Conservation (phyloP, 2,888 invertebrate species). For the Conistra vaccinii region DNA sequence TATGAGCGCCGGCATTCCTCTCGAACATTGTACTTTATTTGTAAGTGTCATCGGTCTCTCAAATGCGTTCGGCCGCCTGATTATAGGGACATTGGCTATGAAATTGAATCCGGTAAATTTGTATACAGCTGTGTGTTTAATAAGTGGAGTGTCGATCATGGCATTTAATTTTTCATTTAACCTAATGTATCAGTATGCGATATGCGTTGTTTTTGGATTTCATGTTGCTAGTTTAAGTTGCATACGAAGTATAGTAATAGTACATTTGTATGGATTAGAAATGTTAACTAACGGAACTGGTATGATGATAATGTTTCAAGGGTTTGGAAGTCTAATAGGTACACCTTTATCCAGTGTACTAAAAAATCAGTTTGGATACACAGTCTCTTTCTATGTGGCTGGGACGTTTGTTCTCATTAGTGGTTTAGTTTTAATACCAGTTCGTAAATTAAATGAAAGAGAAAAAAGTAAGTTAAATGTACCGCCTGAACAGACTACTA, state of each 20-base stretch:
- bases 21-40: slow-evolving; percentile 78
- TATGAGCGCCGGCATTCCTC: slow-evolving; percentile 75
- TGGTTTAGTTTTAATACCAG: slow-evolving; percentile 76
- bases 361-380: slow-evolving; percentile 77
- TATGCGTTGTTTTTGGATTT: slow-evolving; percentile 81
- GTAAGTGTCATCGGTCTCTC: slow-evolving; percentile 82
- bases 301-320: slow-evolving; percentile 83
- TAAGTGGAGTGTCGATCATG: slow-evolving; percentile 77
- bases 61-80: slow-evolving; percentile 80
- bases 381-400: slow-evolving; percentile 79
- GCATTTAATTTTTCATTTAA: slow-evolving; percentile 78
- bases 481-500: not conserved
- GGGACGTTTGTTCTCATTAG: slow-evolving; percentile 79
- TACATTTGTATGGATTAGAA: slow-evolving; percentile 84
- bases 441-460: slow-evolving; percentile 65
- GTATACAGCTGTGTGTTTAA: slow-evolving; percentile 67
- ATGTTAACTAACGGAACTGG: slow-evolving; percentile 86
- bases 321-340: slow-evolving; percentile 82
- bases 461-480: slow-evolving; percentile 51
- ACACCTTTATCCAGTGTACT: slow-evolving; percentile 82
- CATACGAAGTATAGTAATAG: slow-evolving; percentile 81
- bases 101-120: slow-evolving; percentile 79
- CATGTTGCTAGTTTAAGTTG: slow-evolving; percentile 77
- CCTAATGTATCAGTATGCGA: slow-evolving; percentile 81
- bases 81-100: slow-evolving; percentile 77